Evolutionary conservation across 2,797 vertebrate genomes (phyloP), one percentile per base, ranked within the genome.

Genomic region (Propithecus perrieri): DNA sequence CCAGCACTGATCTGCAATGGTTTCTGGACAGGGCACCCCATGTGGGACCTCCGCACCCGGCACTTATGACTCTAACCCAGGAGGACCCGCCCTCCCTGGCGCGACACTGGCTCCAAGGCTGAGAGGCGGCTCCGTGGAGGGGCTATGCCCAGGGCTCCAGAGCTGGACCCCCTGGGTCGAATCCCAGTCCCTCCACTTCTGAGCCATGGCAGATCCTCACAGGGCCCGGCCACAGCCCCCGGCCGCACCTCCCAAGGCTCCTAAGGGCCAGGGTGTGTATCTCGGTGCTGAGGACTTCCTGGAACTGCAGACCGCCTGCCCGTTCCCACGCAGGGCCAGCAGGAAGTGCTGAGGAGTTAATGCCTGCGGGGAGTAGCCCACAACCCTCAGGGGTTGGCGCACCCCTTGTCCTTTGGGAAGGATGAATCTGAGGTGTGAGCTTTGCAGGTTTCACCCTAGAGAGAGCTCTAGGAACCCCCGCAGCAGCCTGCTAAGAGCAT

Each of bases 401-500:
- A 0, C 5, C 28, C 8, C 8, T 7, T 15, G 30, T 18, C 71
- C 72, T 17, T 1, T 4, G 9, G n/a, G 69, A 4, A 26, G 13
- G 43, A 57, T 13, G 26, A 6, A 9, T n/a, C 65, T 11, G 41
- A 46, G 55, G 43, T 13, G 20, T 38, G 30, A 30, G 50, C 0
- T 9, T 50, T 5, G 26, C 20, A 28, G 59, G 1, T 1, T 9
- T 30, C 7, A 9, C n/a, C 50, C 20, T 63, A 0, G 1, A 15
- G 1, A 41, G 18, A 61, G 33, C 5, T 18, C 46, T 38, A n/a
- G 24, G 18, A 6, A 6, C 18, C 3, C 0, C 33, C 0, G 4
- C 0, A 14, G 1, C 28, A 22, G 11, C 1, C 3, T 2, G 4
- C 22, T 11, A 6, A 3, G 2, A 4, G 63, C 38, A 28, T 0